Evolutionary conservation across 2,113 vertebrate genomes (phyloP).

Genomic region (Nansenia antarctica): DNA sequence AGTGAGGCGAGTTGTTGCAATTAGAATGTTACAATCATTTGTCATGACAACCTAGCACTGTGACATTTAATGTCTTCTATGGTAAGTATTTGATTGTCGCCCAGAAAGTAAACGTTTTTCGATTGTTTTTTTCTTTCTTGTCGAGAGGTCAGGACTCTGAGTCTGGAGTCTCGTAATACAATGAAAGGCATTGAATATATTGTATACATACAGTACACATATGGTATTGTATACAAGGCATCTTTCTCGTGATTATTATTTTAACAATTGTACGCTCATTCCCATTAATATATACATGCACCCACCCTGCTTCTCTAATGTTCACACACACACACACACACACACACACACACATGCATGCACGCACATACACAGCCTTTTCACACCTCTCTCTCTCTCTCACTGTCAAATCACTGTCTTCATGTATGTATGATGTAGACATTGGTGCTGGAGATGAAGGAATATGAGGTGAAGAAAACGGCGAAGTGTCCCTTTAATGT

Average conservation of each 20-base stretch:
- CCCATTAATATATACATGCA: not conserved
- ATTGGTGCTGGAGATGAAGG: too few species aligned
- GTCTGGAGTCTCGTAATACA: conserved; percentile 16
- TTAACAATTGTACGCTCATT: not conserved
- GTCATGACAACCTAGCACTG: not conserved
- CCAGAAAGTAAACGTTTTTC: not conserved
- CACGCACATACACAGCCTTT: not conserved
- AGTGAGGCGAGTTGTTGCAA: not conserved
- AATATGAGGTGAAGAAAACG: too few species aligned
- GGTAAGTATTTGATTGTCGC: not conserved
- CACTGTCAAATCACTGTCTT: not conserved
- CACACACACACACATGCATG: conserved; percentile 7
- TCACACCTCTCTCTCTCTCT: not conserved
- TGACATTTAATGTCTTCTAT: not conserved
- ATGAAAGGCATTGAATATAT: not conserved
- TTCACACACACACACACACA: not conserved
- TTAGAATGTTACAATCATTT: not conserved
- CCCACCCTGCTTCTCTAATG: not conserved
- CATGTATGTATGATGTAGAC: too few species aligned
- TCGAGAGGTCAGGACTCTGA: not conserved
- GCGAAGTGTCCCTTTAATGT: too few species aligned
- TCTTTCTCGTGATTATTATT: not conserved
- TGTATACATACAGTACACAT: too few species aligned
- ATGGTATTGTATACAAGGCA: not conserved
- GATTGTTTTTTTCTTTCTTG: not conserved